These are phyloP conservation scores for Theristicus caerulescens DNA, from an alignment of 2,113 vertebrate species.

Conservation along the genomic window DNA sequence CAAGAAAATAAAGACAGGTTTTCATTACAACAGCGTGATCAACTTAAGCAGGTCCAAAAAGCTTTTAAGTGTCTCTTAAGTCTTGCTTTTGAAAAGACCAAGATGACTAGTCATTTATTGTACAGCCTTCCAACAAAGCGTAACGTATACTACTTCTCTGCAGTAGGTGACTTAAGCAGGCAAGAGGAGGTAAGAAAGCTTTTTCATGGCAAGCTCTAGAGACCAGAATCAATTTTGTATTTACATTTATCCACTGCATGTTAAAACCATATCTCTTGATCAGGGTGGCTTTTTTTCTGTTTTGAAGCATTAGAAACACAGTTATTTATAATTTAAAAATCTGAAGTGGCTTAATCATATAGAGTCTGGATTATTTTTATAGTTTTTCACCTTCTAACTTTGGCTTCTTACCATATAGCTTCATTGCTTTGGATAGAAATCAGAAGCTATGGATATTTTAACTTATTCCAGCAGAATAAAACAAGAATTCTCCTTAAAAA, in stretches of 20 bases:
- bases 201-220: not conserved
- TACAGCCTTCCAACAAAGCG: not conserved
- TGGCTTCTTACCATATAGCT: not conserved
- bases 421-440: not conserved
- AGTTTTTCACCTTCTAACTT: not conserved
- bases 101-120: not conserved
- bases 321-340: not conserved
- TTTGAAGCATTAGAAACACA: not conserved
- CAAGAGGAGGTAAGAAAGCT: not conserved
- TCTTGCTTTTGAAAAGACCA: not conserved
- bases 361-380: not conserved
- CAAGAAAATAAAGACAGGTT: not conserved
- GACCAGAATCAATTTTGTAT: not conserved
- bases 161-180: not conserved
- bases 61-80: not conserved
- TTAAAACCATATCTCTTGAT: not conserved
- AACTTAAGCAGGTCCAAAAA: not conserved
- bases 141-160: not conserved
- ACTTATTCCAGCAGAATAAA: not conserved
- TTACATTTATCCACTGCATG: not conserved
- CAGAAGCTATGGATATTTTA: not conserved
- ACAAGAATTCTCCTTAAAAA: not conserved
- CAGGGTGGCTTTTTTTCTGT: rapidly evolving
- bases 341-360: not conserved
- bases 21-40: not conserved